Percentiles rank a stretch among this genome's conserved stretches.
Evolutionary conservation across 2,797 vertebrate species (phyloP).

Genomic region (Choloepus didactylus): DNA sequence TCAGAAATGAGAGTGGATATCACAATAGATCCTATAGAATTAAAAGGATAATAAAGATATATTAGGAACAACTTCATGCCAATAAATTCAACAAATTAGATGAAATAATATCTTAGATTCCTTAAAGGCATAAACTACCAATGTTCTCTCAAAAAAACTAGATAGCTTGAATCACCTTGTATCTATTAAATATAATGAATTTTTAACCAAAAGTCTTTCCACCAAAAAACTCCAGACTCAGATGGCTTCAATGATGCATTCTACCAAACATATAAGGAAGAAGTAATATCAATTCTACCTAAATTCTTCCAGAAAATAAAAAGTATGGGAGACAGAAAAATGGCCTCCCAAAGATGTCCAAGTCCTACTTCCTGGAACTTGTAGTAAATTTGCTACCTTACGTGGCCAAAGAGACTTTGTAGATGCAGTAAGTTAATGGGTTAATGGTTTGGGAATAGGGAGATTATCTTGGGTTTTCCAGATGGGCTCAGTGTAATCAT

Average conservation of each 20-base stretch:
- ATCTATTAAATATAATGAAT: background rate
- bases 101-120: background rate
- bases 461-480: background rate
- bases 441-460: background rate
- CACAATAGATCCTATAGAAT: background rate
- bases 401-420: background rate
- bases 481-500: background rate
- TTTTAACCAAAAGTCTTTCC: background rate
- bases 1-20: background rate
- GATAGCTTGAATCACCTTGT: background rate
- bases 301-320: background rate
- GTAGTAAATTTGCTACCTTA: background rate
- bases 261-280: background rate
- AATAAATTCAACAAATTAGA: background rate
- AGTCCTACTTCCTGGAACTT: background rate
- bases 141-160: background rate
- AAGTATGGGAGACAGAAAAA: background rate
- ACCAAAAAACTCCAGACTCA: background rate
- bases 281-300: background rate
- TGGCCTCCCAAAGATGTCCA: background rate
- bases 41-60: background rate
- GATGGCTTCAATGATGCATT: background rate
- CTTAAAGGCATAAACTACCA: background rate
- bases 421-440: background rate
- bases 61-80: slow-evolving; percentile 16